Percentiles rank a stretch among this genome's conserved stretches.
phyloP scores from a whole-genome alignment of 2,113 vertebrate genomes.

The Neotoma lepida region DNA sequence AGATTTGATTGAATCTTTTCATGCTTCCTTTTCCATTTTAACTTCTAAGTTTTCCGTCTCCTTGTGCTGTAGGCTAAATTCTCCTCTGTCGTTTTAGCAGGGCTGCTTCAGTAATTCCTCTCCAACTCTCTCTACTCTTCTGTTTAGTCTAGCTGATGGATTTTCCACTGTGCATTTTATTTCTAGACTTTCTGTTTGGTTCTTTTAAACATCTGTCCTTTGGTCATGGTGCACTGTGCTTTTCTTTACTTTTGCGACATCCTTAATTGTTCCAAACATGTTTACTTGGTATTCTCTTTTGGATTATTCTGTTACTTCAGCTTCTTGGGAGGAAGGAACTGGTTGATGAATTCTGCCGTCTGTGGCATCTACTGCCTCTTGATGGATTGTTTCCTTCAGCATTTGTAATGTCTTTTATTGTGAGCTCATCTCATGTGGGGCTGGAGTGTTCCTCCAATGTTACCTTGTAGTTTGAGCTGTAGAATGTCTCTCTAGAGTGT shows the following conservation, averaged over 20 bases:
- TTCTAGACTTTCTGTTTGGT: slow-evolving; percentile 34
- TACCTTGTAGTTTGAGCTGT: slow-evolving; percentile 31
- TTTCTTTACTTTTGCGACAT: slow-evolving; percentile 24
- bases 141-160: not conserved
- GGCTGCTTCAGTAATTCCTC: not conserved
- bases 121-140: not conserved
- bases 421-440: slow-evolving; percentile 36
- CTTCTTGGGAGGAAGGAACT: not conserved
- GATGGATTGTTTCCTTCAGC: slow-evolving; percentile 30
- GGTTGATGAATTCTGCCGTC: not conserved
- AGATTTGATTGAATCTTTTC: not conserved
- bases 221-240: not conserved
- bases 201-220: slow-evolving; percentile 1
- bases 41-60: not conserved
- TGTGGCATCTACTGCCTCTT: not conserved
- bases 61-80: not conserved
- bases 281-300: slow-evolving; percentile 38
- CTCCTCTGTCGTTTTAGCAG: not conserved
- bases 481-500: slow-evolving; percentile 57
- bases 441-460: slow-evolving; percentile 39
- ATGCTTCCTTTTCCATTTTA: not conserved
- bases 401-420: slow-evolving; percentile 59
- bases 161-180: slow-evolving; percentile 55
- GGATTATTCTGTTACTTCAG: not conserved
- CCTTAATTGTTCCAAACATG: not conserved